These are phyloP conservation scores for Papilio glaucus DNA, from an alignment of 1,140 invertebrate species.

Conservation along the genomic window DNA sequence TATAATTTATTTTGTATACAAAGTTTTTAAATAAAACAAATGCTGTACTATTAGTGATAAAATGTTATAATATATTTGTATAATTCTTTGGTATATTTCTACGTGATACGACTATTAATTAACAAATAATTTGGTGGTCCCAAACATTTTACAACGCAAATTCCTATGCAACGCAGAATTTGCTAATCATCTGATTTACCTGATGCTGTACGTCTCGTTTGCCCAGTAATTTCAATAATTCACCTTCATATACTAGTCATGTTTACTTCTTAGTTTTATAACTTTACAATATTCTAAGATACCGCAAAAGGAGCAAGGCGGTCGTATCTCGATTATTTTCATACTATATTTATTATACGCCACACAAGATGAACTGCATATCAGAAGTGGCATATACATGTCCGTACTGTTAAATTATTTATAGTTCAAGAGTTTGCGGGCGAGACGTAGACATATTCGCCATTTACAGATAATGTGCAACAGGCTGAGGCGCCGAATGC, in stretches of 20 bases:
- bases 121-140: neutral
- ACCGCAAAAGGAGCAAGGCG: neutral
- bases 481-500: conserved; percentile 61
- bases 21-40: no score
- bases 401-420: conserved; percentile 35
- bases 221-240: neutral
- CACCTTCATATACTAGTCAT: no score
- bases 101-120: no score
- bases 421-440: conserved; percentile 34
- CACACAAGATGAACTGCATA: conserved; percentile 38
- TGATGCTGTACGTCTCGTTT: neutral
- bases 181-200: neutral
- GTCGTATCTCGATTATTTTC: neutral
- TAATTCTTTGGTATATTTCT: no score
- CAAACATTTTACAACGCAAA: neutral
- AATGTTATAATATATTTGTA: no score
- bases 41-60: no score
- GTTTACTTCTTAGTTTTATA: neutral
- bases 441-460: conserved; percentile 47
- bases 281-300: neutral
- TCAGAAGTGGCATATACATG: conserved; percentile 33
- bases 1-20: no score
- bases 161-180: neutral
- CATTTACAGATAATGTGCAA: conserved; percentile 54
- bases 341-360: neutral